Conservation (phyloP, 2,113 vertebrate genomes). For the Puntigrus tetrazona region DNA sequence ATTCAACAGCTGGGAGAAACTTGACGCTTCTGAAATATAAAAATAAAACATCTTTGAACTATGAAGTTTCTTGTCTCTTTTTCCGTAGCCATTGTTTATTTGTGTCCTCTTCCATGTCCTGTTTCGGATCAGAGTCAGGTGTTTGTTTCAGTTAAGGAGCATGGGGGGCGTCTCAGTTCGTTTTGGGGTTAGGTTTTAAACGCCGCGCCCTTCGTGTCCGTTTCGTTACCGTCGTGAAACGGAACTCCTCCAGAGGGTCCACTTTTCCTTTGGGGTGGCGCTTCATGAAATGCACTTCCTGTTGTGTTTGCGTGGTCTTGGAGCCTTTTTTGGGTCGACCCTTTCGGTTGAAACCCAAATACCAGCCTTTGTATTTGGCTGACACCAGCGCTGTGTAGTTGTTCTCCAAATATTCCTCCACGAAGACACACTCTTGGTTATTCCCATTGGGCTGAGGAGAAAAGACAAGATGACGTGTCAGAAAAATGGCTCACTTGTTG, state of each 20-base stretch:
- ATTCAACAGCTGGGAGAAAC: conserved; percentile 73
- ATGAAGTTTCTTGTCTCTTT: conserved; percentile 56
- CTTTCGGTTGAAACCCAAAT: conserved; percentile 81
- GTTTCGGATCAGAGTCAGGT: conserved; percentile 63
- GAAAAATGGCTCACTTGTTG: conserved; percentile 9
- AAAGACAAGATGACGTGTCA: conserved; percentile 40
- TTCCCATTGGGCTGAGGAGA: conserved; percentile 73
- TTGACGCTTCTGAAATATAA: conserved; percentile 77
- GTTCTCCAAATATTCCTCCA: conserved; percentile 84
- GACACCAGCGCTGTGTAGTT: conserved; percentile 83
- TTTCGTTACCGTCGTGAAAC: conserved; percentile 81
- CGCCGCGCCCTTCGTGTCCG: conserved; percentile 80
- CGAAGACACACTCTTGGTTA: conserved; percentile 80
- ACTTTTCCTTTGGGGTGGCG: conserved; percentile 72
- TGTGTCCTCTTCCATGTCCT: conserved; percentile 52
- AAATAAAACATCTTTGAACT: conserved; percentile 81
- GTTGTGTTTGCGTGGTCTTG: conserved; percentile 77
- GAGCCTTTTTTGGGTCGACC: conserved; percentile 79
- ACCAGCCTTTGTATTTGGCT: conserved; percentile 82
- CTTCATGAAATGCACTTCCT: conserved; percentile 84
- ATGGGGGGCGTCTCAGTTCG: conserved; percentile 65
- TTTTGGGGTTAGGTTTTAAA: conserved; percentile 73
- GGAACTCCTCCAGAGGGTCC: conserved; percentile 77
- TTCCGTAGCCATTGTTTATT: conserved; percentile 46
- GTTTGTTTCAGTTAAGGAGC: conserved; percentile 61